Evolutionary conservation across 2,888 invertebrate genomes (phyloP).

Genomic region (Brachyptera risi): DNA sequence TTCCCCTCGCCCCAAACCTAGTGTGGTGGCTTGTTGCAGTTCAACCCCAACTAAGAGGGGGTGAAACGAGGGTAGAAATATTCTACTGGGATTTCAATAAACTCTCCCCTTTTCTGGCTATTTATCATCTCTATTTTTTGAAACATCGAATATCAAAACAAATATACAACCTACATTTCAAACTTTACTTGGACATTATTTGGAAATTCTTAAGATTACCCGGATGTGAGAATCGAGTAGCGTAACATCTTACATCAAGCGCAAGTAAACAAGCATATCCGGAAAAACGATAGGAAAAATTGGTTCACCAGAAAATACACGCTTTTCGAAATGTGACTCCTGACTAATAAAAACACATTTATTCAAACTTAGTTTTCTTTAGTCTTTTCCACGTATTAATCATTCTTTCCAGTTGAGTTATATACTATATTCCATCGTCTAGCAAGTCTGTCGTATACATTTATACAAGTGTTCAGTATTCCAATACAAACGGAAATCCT

Average conservation of each 20-base stretch:
- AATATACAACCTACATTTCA: slow-evolving; percentile 19
- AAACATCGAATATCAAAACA: slow-evolving; percentile 22
- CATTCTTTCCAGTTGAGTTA: no score
- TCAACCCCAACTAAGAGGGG: slow-evolving; percentile 5
- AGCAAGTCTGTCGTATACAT: slow-evolving; percentile 1
- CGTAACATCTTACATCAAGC: slow-evolving; percentile 18
- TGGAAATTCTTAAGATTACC: slow-evolving; percentile 6
- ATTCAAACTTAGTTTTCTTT: neutral
- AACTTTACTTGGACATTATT: slow-evolving; percentile 8
- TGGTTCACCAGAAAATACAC: slow-evolving; percentile 9
- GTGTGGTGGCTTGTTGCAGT: slow-evolving; percentile 12
- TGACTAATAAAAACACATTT: slow-evolving; percentile 6
- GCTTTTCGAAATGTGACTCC: neutral
- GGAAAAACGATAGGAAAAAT: slow-evolving; percentile 4
- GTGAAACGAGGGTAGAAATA: slow-evolving; percentile 4
- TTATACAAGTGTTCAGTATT: slow-evolving; percentile 1
- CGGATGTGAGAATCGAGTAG: slow-evolving; percentile 7
- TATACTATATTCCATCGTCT: no score
- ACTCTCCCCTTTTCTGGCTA: slow-evolving; percentile 16
- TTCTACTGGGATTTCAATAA: slow-evolving; percentile 18
- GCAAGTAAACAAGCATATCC: slow-evolving; percentile 19
- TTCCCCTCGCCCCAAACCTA: slow-evolving; percentile 12
- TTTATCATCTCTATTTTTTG: slow-evolving; percentile 22
- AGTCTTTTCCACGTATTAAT: no score
- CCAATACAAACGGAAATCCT: slow-evolving; percentile 9